Percentiles rank a stretch among this genome's conserved stretches.
These are phyloP conservation scores for Phoxinus dragarum DNA, from an alignment of 2,797 vertebrate genomes.

Conservation along the genomic window DNA sequence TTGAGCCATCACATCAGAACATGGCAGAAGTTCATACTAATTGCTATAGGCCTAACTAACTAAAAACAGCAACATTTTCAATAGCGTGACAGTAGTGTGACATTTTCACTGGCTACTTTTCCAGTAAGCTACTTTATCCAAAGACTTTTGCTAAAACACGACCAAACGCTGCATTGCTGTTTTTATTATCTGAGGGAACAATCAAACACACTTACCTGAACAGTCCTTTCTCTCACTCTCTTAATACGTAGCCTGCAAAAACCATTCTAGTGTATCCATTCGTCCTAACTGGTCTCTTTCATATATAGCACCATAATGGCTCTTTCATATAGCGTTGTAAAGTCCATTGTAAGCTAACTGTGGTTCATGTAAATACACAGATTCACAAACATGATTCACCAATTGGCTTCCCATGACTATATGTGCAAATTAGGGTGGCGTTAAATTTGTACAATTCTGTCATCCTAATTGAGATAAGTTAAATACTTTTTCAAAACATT, in stretches of 20 bases:
- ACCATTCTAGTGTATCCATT: neutral
- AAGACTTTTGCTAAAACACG: neutral
- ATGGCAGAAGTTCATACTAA: constrained; percentile 47
- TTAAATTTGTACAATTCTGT: too few relatives aligned
- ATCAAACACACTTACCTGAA: neutral
- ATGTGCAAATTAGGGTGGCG: neutral
- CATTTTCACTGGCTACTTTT: neutral
- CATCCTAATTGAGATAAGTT: neutral
- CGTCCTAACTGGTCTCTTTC: neutral
- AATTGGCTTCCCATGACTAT: neutral
- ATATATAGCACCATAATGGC: too few relatives aligned
- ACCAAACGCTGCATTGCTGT: neutral
- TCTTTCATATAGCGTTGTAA: neutral
- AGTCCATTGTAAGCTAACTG: neutral
- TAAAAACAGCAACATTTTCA: neutral
- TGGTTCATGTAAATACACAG: neutral
- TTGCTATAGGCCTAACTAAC: neutral
- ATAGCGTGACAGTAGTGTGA: neutral
- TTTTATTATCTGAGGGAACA: neutral
- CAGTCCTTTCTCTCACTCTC: neutral
- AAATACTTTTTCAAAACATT: neutral
- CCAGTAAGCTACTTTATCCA: neutral
- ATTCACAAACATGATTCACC: neutral
- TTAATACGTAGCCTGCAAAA: neutral
- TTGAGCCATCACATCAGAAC: constrained; percentile 67